A percentile compares a stretch with the other conserved stretches of the same genome.
These are phyloP conservation scores for Gavialis gangeticus DNA, from an alignment of 2,113 vertebrate genomes.

Conservation along the genomic window DNA sequence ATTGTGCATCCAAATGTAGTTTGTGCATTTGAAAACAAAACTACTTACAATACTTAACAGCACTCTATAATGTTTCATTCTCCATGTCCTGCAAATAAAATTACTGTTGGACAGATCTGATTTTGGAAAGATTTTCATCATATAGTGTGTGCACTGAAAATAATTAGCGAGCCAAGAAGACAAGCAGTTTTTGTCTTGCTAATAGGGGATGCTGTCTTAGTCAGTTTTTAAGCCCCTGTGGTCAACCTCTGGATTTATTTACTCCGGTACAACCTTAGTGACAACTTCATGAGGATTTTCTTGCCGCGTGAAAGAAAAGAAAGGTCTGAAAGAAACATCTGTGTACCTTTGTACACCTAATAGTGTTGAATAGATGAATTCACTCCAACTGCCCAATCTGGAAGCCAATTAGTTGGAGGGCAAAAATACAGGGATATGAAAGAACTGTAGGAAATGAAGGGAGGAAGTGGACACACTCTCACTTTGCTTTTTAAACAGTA, in stretches of 20 bases:
- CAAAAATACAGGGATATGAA: background rate
- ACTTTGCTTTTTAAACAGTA: background rate
- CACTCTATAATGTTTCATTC: slow-evolving; percentile 46
- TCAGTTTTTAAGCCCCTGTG: slow-evolving; percentile 19
- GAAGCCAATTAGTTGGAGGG: background rate
- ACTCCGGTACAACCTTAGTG: background rate
- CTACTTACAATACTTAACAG: slow-evolving; percentile 36
- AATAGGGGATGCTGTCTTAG: slow-evolving; percentile 43
- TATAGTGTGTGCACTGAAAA: slow-evolving; percentile 25
- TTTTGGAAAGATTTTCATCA: slow-evolving; percentile 66
- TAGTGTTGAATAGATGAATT: background rate
- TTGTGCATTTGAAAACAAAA: slow-evolving; percentile 50
- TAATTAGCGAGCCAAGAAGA: slow-evolving; percentile 58
- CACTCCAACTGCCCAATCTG: background rate
- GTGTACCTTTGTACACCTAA: background rate
- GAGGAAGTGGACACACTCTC: slow-evolving; percentile 5
- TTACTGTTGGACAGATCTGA: slow-evolving; percentile 55
- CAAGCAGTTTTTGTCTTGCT: slow-evolving; percentile 58
- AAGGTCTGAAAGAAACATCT: slow-evolving; percentile 9
- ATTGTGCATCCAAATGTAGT: slow-evolving; percentile 62
- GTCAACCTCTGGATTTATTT: slow-evolving; percentile 53
- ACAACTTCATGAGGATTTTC: slow-evolving; percentile 49
- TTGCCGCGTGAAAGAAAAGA: slow-evolving; percentile 11
- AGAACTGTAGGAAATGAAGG: background rate
- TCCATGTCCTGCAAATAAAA: slow-evolving; percentile 50